Base-by-base conservation (phyloP, 2,797 vertebrate genomes). In the Gephyroberyx darwinii region DNA sequence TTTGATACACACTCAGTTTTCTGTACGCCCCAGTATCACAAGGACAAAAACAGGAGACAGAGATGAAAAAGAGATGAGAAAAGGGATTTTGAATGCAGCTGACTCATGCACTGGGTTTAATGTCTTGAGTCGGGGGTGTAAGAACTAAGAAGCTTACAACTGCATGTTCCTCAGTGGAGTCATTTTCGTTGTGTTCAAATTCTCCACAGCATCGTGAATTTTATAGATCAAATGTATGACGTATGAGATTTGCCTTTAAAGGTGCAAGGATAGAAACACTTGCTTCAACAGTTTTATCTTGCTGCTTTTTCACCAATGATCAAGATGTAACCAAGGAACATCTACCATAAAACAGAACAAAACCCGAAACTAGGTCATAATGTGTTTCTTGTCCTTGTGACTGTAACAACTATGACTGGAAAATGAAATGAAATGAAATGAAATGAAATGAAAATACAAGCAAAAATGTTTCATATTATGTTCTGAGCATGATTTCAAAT, bases 121-220 rank as follows among this genome's bases (percentile, higher is more conserved):
- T 80, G 74, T 47, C 75, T 20, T 10, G 66, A 70, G 75, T 72
- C 57, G 79, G 22, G 72, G 14, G 43, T n/a, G 41, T 51, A 52
- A 55, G 57, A 69, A 48, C 26, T 83, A 78, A 88, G 80, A 59
- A 33, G 78, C 74, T 87, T 85, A 83, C 31, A 56, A 58, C 14
- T 31, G 50, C 0, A 26, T 65, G n/a, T 65, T 70, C 47, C 47
- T 77, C 57, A 2, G 61, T 14, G 13, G 52, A 9, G 65, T 19
- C 43, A 63, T 66, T 41, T 56, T 59, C 43, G 58, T 33, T 51
- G 58, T 52, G 63, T 70, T 72, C n/a, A 48, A 61, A 69, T 68
- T 48, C 60, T 59, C 51, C 20, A 43, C n/a, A 31, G n/a, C 19
- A 54, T 65, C 9, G 17, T 53, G 47, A 8, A 8, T 68, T 47